phyloP scores from a whole-genome alignment of 2,113 vertebrate species.

The Melanerpes aurifrons region DNA sequence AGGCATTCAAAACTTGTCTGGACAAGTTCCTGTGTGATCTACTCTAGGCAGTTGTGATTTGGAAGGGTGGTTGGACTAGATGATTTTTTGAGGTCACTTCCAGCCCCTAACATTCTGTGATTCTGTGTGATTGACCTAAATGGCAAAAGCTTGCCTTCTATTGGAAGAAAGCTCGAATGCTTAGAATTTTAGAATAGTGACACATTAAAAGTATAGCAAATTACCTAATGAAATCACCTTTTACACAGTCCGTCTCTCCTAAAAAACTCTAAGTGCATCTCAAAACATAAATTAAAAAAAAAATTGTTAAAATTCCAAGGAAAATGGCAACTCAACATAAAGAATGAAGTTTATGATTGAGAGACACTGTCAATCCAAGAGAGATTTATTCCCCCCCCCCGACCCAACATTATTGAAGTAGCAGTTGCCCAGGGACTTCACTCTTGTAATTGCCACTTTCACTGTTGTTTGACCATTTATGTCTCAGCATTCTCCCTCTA shows the following conservation, averaged over 20 bases:
- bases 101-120: no score
- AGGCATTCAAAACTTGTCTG: no score
- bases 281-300: neutral
- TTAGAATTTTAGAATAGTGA: neutral
- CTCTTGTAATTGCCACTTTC: neutral
- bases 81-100: no score
- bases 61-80: no score
- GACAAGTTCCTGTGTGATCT: no score
- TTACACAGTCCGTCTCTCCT: neutral
- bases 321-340: neutral
- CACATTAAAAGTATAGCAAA: neutral
- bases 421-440: neutral
- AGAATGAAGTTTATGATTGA: neutral
- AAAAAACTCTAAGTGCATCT: neutral
- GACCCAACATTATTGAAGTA: rapidly evolving
- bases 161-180: neutral
- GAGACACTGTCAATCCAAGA: neutral
- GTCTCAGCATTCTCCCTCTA: neutral
- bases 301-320: neutral
- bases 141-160: neutral
- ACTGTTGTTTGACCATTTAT: neutral
- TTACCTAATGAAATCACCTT: neutral
- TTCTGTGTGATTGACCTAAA: neutral
- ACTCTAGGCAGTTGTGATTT: no score
- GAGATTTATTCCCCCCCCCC: neutral